These are phyloP conservation scores for Sorex araneus DNA, from an alignment of 2,113 vertebrate species.

Conservation along the genomic window DNA sequence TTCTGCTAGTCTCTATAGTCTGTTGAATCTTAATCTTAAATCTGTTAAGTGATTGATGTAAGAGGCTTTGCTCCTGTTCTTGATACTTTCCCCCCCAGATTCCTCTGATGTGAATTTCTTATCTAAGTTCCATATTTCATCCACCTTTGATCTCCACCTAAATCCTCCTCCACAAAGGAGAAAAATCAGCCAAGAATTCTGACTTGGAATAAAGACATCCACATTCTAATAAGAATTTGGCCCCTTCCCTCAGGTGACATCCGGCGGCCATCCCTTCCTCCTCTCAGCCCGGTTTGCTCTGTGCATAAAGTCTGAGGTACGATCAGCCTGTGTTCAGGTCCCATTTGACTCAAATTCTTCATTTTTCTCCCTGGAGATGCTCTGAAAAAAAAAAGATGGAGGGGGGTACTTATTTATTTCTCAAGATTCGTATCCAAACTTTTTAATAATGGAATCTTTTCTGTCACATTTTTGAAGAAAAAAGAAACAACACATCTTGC, in stretches of 20 bases:
- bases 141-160: neutral
- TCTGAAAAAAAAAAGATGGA: neutral
- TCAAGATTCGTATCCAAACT: neutral
- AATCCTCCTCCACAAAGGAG: neutral
- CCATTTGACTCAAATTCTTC: fast-evolving
- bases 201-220: neutral
- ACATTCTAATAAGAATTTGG: neutral
- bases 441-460: neutral
- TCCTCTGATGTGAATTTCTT: neutral
- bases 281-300: neutral
- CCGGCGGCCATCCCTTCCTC: fast-evolving
- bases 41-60: neutral
- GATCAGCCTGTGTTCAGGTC: fast-evolving
- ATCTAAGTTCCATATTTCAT: neutral
- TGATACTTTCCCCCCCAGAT: neutral
- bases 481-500: neutral
- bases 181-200: neutral
- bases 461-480: neutral
- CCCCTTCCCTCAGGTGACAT: neutral
- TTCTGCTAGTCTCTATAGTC: neutral
- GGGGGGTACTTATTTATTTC: neutral
- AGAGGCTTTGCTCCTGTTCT: neutral
- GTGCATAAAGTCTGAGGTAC: neutral
- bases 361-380: neutral
- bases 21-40: neutral